Evolutionary conservation across 2,888 invertebrate genomes (phyloP).

Genomic region (Drosophila buzzatii): DNA sequence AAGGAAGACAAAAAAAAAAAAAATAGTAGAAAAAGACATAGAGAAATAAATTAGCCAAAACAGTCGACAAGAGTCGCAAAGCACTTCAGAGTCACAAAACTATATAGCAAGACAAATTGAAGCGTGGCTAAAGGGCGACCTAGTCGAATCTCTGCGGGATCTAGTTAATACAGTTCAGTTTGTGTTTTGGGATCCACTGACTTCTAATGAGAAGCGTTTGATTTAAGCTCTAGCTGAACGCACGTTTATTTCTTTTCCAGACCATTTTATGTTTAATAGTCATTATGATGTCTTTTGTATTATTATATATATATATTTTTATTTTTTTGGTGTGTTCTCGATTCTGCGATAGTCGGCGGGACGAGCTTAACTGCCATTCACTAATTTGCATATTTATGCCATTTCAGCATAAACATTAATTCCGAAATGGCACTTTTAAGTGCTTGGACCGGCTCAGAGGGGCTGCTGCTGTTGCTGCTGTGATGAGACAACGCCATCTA

Average conservation of each 20-base stretch:
- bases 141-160: not conserved
- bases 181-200: conserved; percentile 22
- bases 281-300: conserved; percentile 59
- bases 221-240: conserved; percentile 48
- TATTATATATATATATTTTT: conserved; percentile 5
- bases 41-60: conserved; percentile 5
- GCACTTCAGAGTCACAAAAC: not conserved
- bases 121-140: conserved; percentile 2
- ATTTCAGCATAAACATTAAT: conserved; percentile 75
- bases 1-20: conserved; percentile 1
- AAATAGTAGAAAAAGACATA: not conserved
- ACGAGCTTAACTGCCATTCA: conserved; percentile 71
- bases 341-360: conserved; percentile 55
- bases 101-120: not conserved
- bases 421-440: conserved; percentile 79
- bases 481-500: conserved; percentile 25
- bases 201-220: conserved; percentile 22
- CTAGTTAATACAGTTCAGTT: conserved; percentile 14
- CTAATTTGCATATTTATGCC: conserved; percentile 79
- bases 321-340: conserved; percentile 41
- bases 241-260: conserved; percentile 31
- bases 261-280: conserved; percentile 64
- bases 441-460: conserved; percentile 68
- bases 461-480: conserved; percentile 40
- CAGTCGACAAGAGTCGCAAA: not conserved